Evolutionary conservation across 2,888 invertebrate genomes (phyloP), one percentile per base, ranked within the genome.

Genomic region (Sceliomorpha sp.): DNA sequence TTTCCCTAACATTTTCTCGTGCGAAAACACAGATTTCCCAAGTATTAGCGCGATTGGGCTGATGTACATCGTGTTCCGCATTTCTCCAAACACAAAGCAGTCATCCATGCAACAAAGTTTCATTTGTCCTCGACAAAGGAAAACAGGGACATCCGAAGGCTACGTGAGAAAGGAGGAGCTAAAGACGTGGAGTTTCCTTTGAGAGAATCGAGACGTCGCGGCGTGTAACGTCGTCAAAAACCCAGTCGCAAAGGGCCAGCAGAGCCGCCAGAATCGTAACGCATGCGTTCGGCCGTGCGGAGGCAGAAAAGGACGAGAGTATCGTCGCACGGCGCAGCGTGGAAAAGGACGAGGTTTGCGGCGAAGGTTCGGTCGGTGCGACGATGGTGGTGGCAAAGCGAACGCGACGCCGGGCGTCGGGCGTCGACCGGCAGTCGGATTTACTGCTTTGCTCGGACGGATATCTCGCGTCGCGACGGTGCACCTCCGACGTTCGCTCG

Each of bases 391-490:
- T 66, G 68, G 70, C 59, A 45, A 50, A 62, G 70, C 56, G 72
- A 51, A 60, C 67, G 69, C 70, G 72, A 51, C 70, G 76, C 73
- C 73, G 74, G 73, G 72, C 77, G 78, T 75, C 86, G 85, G 85
- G 86, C 86, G 86, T 86, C 86, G 84, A 84, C 86, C 85, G 83
- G 75, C 79, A 85, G 85, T 84, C 79, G 83, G 79, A 83, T 77
- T 78, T 79, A 77, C 78, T 75, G 77, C 79, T 77, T 79, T 77
- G 78, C 69, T 74, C 79, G 64, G 77, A 74, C 74, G 77, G 74
- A 76, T 78, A 20, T 13, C 56, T 66, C 63, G 72, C 64, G 63
- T 59, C 67, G 64, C 70, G 58, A 24, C 62, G 40, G n/a, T n/a
- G n/a, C 15, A 15, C 36, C 36, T 36, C 7, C 31, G 48, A 27